Conservation (phyloP, 2,113 vertebrate species). For the Vombatus ursinus region DNA sequence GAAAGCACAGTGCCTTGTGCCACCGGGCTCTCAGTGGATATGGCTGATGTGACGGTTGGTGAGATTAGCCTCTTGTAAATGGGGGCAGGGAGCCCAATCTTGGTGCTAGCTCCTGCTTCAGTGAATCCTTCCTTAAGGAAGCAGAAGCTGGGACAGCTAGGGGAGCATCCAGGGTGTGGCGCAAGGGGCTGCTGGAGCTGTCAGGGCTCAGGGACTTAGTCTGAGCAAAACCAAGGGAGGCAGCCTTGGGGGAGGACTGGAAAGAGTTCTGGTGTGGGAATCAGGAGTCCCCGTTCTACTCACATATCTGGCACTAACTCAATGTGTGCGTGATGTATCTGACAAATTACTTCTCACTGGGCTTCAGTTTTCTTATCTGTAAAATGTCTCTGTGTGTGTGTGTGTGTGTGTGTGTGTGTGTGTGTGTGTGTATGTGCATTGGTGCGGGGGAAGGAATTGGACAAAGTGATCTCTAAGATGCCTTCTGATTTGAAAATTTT, state of each 20-base stretch:
- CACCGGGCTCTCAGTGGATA: conserved; percentile 59
- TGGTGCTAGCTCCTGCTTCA: conserved; percentile 47
- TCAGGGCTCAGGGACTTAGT: conserved; percentile 29
- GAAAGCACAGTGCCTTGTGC: conserved; percentile 67
- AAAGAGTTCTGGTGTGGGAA: not conserved
- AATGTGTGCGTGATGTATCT: not conserved
- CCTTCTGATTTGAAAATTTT: not conserved
- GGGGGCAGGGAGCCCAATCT: conserved; percentile 33
- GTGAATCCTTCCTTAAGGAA: conserved; percentile 48
- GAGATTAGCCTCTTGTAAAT: conserved; percentile 60
- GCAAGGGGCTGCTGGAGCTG: not conserved
- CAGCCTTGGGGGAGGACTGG: conserved; percentile 1
- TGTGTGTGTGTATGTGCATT: not conserved
- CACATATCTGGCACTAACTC: not conserved
- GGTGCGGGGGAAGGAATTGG: not conserved
- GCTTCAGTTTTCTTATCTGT: not conserved
- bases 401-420: too few species aligned
- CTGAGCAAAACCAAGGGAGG: not conserved
- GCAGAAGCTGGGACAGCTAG: conserved; percentile 44
- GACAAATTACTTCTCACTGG: conserved; percentile 1
- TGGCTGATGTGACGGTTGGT: conserved; percentile 68
- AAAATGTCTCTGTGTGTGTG: not conserved
- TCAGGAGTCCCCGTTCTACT: not conserved
- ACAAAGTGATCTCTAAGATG: not conserved
- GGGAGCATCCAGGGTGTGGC: conserved; percentile 21